These are phyloP conservation scores for Cololabis saira DNA, from an alignment of 2,113 vertebrate species.

Conservation along the genomic window DNA sequence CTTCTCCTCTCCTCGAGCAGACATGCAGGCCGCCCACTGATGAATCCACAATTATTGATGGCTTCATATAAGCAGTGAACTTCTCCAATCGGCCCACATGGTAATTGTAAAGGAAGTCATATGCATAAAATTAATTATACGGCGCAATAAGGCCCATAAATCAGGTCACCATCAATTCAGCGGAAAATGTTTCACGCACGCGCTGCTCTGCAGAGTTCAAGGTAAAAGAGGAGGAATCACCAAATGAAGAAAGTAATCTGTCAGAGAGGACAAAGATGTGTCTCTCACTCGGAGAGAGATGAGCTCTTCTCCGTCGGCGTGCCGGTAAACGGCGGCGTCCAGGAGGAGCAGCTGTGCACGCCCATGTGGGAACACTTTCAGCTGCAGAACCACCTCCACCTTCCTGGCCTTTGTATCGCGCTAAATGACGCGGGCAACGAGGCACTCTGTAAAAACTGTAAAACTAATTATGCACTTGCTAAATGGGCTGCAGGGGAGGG, in stretches of 20 bases:
- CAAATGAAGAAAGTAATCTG: constrained; percentile 72
- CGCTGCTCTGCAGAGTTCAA: constrained; percentile 77
- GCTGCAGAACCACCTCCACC: background rate
- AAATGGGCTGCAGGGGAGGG: background rate
- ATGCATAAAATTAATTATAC: constrained; percentile 96
- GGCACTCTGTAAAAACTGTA: constrained; percentile 5
- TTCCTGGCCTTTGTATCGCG: background rate
- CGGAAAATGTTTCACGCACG: constrained; percentile 80
- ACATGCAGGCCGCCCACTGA: constrained; percentile 62
- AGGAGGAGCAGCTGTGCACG: constrained; percentile 16
- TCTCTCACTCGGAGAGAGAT: constrained; percentile 28
- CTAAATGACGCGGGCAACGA: constrained; percentile 6
- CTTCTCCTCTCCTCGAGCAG: constrained; percentile 34
- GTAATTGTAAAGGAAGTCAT: constrained; percentile 95
- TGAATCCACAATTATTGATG: constrained; percentile 85
- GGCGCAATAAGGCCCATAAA: constrained; percentile 90
- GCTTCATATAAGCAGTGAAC: constrained; percentile 84
- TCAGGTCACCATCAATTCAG: constrained; percentile 89
- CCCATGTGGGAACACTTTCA: background rate
- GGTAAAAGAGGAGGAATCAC: constrained; percentile 67
- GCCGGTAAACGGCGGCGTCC: constrained; percentile 9
- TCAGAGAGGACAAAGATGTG: constrained; percentile 55
- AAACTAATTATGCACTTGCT: background rate
- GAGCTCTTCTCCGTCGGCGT: constrained; percentile 33
- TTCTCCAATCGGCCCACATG: constrained; percentile 79